Evolutionary conservation across 2,797 vertebrate species (phyloP).

Genomic region (Crocodylus rhombifer): DNA sequence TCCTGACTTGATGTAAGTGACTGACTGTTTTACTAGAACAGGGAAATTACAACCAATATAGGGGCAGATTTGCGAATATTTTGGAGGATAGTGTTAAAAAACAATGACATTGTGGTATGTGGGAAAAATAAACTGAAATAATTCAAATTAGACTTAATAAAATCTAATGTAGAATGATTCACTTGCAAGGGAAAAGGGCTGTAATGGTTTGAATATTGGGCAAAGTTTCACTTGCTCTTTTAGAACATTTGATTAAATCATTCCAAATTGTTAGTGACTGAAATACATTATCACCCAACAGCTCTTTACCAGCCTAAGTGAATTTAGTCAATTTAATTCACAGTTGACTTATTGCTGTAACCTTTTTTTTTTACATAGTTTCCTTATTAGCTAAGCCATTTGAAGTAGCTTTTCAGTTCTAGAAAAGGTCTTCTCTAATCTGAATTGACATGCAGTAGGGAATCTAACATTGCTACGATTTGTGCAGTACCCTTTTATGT

Average conservation of each 20-base stretch:
- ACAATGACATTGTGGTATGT: neutral
- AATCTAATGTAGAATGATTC: neutral
- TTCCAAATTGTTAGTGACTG: neutral
- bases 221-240: conserved; percentile 33
- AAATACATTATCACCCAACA: conserved; percentile 25
- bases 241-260: conserved; percentile 40
- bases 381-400: neutral
- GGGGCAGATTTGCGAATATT: neutral
- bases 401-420: neutral
- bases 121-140: neutral
- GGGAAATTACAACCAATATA: neutral
- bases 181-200: neutral
- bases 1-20: conserved; percentile 96
- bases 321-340: neutral
- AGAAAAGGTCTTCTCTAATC: neutral
- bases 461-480: neutral
- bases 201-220: conserved; percentile 1
- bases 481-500: neutral
- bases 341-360: neutral
- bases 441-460: neutral
- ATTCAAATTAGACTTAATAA: conserved; percentile 17
- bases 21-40: neutral
- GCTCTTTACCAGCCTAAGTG: neutral
- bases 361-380: neutral
- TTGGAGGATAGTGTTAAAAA: neutral